Base-by-base conservation (phyloP, 2,888 invertebrate genomes). In the Apoda limacodes region DNA sequence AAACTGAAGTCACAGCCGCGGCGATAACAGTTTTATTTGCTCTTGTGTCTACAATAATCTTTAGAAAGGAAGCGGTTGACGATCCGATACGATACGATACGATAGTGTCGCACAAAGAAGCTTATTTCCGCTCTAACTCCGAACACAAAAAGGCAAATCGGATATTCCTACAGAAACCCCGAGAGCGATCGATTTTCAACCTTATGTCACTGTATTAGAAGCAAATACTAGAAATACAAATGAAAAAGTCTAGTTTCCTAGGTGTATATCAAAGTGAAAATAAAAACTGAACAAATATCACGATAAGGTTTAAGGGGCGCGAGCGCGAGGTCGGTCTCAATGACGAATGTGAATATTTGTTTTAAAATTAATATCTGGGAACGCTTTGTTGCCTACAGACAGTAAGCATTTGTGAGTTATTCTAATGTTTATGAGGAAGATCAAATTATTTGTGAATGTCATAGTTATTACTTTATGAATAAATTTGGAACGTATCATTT, bases 271-370 rank as follows among this genome's bases (percentile, higher is more conserved):
- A 59, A 60, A 68, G 51, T 52, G 68, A 67, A 75, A 78, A 78
- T 76, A 78, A 76, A 78, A 76, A 75, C 66, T 69, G 68, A 64
- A 68, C 70, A 75, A 76, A 76, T 72, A 71, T 67, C 60, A 49
- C 55, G 75, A 76, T 76, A 76, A 76, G 66, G 65, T 65, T 69
- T 64, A 69, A n/a, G n/a, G n/a, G n/a, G 71, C 69, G 62, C 71
- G 74, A 75, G 75, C 75, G 75, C 60, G 72, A 74, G 74, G 74
- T 72, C 62, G 72, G 56, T 55, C 45, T 61, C 68, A 65, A 61
- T 69, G 69, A 58, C 58, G 50, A 48, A 49, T 59, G 48, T 49
- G 61, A 68, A 54, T 61, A 59, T 47, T 52, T 52, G 39, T 45
- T 43, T 38, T n/a, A n/a, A n/a, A n/a, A n/a, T n/a, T n/a, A n/a